A percentile compares a stretch with the other conserved stretches of the same genome.
Conservation (phyloP, 53 echinoderm and acorn worm genomes). For the Mesocentrotus franciscanus region DNA sequence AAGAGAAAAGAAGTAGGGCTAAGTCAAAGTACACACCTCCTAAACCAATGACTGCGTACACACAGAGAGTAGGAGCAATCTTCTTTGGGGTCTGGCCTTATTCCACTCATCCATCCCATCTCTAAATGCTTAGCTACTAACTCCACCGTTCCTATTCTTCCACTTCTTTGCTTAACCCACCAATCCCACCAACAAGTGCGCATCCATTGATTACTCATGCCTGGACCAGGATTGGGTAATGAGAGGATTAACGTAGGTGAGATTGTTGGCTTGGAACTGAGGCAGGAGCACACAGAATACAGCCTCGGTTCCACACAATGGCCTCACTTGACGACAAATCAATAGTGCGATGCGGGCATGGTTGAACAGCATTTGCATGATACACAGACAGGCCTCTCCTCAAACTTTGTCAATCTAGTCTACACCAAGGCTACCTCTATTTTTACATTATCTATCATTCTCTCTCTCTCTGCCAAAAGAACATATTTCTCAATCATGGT, state of each 20-base stretch:
- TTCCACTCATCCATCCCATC: constrained; percentile 56
- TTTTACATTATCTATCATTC: constrained; percentile 1
- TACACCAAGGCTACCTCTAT: constrained; percentile 31
- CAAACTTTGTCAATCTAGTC: constrained; percentile 55
- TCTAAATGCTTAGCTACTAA: constrained; percentile 36
- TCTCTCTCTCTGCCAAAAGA: not conserved
- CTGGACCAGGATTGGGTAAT: constrained; percentile 2
- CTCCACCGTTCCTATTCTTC: constrained; percentile 59
- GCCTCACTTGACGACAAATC: constrained; percentile 71
- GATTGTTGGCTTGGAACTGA: constrained; percentile 57
- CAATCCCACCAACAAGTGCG: constrained; percentile 8
- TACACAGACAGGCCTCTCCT: constrained; percentile 59
- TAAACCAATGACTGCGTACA: constrained; percentile 48
- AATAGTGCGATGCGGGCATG: constrained; percentile 65
- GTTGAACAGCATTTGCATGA: constrained; percentile 69
- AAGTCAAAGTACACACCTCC: constrained; percentile 50
- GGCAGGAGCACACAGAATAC: constrained; percentile 36
- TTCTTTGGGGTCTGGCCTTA: not conserved
- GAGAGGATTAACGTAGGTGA: constrained; percentile 41
- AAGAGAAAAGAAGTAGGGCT: not conserved
- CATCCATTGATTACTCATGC: constrained; percentile 20
- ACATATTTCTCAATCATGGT: not conserved
- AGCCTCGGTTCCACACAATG: constrained; percentile 57
- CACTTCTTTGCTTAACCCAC: constrained; percentile 23
- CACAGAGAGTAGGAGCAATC: constrained; percentile 36